Evolutionary conservation across 2,113 vertebrate genomes (phyloP).

Genomic region (Brienomyrus brachyistius): DNA sequence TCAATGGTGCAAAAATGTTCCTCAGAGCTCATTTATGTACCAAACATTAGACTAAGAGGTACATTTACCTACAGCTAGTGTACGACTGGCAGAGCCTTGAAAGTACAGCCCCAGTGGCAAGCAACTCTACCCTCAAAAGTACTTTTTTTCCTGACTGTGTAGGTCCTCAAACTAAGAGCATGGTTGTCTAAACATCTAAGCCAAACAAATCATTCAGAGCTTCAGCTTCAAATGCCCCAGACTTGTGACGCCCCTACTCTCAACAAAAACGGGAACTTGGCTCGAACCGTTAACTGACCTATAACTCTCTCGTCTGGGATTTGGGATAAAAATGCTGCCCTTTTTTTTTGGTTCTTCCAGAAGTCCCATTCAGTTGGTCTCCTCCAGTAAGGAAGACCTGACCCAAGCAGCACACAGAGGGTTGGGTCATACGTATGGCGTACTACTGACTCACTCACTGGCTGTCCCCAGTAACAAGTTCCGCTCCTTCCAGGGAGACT

Average conservation of each 20-base stretch:
- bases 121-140: background rate
- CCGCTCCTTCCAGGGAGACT: background rate
- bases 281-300: background rate
- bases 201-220: background rate
- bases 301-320: background rate
- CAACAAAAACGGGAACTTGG: background rate
- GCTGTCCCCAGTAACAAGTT: background rate
- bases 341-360: background rate
- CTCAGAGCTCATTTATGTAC: background rate
- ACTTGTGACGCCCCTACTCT: background rate
- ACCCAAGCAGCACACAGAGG: background rate
- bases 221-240: background rate
- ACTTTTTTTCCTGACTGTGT: background rate
- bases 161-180: background rate
- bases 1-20: background rate
- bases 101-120: background rate
- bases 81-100: background rate
- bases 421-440: background rate
- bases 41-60: background rate
- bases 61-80: background rate
- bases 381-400: background rate
- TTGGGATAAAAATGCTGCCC: background rate
- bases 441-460: background rate
- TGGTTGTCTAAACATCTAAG: background rate
- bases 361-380: background rate